Base-by-base conservation (phyloP, 2,797 vertebrate species). In the Taeniopygia guttata region DNA sequence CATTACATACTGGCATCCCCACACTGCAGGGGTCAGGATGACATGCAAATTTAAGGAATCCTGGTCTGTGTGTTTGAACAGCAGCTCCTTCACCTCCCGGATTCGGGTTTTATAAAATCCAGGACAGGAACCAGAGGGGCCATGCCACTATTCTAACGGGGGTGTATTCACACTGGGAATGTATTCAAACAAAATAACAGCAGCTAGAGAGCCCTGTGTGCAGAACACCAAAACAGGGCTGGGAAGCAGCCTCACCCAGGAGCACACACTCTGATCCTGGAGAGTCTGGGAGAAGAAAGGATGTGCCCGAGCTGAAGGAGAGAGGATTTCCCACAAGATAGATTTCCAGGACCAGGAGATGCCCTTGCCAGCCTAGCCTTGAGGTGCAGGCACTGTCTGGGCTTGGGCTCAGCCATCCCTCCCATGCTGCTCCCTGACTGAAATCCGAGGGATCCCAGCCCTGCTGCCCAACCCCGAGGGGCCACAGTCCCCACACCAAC, bases 371-470 rank as follows among this genome's bases (percentile, higher is more conserved):
- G 46, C 48, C 48, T 36, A 43, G 54, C 23, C 54, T 32, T 48
- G 67, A 73, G 38, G 34, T 48, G 22, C 4, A 12, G 36, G 42
- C 55, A 40, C 29, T 51, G n/a, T 19, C 43, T 51, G 43, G 22
- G 36, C 19, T 20, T 36, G 27, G 21, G 20, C 14, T 38, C 34
- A 58, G 34, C 18, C n/a, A 78, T 30, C 30, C 34, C 34, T 68
- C 30, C 9, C 1, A 8, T 0, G 5, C 23, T 3, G 4, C 19
- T 80, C 13, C 40, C 59, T 14, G 5, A 3, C 10, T n/a, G n/a
- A 52, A 81, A 68, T 11, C 21, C 0, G 0, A 22, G 0, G 0
- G 62, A 55, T 38, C 48, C 2, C 29, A 40, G 58, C 23, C 29
- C 42, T 45, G 52, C 34, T 3, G 4, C 34, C n/a, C 18, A 9